phyloP scores from a whole-genome alignment of 30 jellyfish, hydroid and myxozoan genomes.

The Chironex yamaguchii region DNA sequence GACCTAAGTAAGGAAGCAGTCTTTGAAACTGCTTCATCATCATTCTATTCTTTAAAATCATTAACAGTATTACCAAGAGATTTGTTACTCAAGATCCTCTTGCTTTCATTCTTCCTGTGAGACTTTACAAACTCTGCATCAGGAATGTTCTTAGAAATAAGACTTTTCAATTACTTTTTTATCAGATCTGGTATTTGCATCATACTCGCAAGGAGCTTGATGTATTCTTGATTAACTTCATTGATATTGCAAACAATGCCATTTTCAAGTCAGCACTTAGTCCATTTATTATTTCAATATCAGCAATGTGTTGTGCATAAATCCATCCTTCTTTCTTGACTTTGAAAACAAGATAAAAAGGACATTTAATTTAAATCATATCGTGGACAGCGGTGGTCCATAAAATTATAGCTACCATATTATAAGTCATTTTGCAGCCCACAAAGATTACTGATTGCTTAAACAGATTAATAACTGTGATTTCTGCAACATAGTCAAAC shows the following conservation, averaged over 20 bases:
- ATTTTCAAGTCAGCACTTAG: conserved; percentile 16
- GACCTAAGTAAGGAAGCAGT: conserved; percentile 37
- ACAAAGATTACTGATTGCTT: too few relatives aligned
- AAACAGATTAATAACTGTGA: too few relatives aligned
- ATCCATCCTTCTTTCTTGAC: not conserved
- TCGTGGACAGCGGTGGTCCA: too few relatives aligned
- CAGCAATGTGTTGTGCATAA: not conserved
- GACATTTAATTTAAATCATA: too few relatives aligned
- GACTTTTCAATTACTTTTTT: conserved; percentile 12
- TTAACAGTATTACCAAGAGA: conserved; percentile 14
- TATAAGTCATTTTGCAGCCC: too few relatives aligned
- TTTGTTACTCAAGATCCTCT: not conserved
- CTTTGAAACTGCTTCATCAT: conserved; percentile 23
- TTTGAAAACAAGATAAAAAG: too few relatives aligned
- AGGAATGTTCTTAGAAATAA: conserved; percentile 13
- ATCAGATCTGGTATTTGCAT: conserved; percentile 18
- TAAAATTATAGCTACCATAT: too few relatives aligned
- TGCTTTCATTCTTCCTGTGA: not conserved
- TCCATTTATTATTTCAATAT: conserved; percentile 19
- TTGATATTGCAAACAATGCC: conserved; percentile 30
- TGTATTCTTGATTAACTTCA: conserved; percentile 11
- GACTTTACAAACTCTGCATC: conserved; percentile 19
- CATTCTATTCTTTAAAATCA: conserved; percentile 1
- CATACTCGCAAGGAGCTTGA: conserved; percentile 6
- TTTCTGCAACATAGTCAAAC: too few relatives aligned